Conservation (phyloP, 2,797 vertebrate species). For the Mycteria americana region DNA sequence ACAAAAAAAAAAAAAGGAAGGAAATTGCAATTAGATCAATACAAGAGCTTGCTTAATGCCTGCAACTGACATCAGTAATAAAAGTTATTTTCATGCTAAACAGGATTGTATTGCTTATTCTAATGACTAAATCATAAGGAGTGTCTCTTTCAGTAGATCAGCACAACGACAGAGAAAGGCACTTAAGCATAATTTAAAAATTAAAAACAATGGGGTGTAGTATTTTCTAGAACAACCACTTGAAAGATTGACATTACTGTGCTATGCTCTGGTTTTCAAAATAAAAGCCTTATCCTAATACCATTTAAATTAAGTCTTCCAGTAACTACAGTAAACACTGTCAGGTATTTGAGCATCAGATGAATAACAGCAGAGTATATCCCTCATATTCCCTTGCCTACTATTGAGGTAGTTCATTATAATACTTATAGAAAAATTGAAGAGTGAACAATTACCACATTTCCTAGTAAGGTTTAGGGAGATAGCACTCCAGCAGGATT, state of each 20-base stretch:
- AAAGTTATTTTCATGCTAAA: neutral
- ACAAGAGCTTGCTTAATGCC: neutral
- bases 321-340: neutral
- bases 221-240: neutral
- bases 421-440: neutral
- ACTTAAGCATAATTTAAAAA: neutral
- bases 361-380: neutral
- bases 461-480: neutral
- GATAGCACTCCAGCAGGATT: neutral
- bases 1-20: neutral
- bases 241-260: neutral
- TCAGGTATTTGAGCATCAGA: neutral
- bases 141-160: neutral
- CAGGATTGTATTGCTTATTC: neutral
- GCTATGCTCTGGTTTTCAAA: neutral
- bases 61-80: neutral
- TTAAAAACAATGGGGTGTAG: neutral
- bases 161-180: neutral
- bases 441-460: neutral
- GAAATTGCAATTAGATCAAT: neutral
- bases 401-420: neutral
- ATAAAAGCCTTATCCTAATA: neutral
- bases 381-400: neutral
- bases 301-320: neutral
- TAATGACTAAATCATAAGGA: neutral